Evolutionary conservation across 2,797 vertebrate species (phyloP).

Genomic region (Tragelaphus eurycerus): DNA sequence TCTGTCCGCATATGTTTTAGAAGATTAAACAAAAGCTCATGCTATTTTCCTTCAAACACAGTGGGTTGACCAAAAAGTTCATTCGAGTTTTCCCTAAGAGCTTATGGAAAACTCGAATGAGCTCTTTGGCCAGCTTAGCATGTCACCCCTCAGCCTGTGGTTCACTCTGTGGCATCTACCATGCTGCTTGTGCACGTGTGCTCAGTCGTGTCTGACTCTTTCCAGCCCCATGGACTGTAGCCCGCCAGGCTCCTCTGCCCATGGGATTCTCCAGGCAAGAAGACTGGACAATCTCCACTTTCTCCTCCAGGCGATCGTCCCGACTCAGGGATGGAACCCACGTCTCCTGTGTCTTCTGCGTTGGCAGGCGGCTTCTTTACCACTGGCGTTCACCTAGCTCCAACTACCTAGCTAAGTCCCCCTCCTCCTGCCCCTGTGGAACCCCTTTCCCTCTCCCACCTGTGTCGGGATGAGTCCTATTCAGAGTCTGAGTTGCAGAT

Average conservation of each 20-base stretch:
- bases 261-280: neutral
- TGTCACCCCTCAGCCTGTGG: neutral
- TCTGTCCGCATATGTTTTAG: neutral
- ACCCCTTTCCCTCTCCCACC: neutral
- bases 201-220: neutral
- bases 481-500: neutral
- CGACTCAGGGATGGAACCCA: neutral
- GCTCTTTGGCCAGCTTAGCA: neutral
- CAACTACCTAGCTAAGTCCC: neutral
- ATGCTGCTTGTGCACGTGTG: neutral
- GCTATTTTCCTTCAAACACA: neutral
- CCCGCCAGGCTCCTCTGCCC: neutral
- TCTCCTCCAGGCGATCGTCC: neutral
- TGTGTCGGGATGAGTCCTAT: neutral
- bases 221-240: neutral
- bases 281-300: neutral
- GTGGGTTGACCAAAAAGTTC: neutral
- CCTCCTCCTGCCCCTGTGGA: neutral
- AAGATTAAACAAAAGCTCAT: neutral
- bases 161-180: neutral
- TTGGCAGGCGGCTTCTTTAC: neutral
- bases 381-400: neutral
- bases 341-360: neutral
- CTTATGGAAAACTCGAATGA: neutral
- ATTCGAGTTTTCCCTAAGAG: neutral